Evolutionary conservation across 2,113 vertebrate species (phyloP), one percentile per base, ranked within the genome.

Genomic region (Hepsetus odoe): DNA sequence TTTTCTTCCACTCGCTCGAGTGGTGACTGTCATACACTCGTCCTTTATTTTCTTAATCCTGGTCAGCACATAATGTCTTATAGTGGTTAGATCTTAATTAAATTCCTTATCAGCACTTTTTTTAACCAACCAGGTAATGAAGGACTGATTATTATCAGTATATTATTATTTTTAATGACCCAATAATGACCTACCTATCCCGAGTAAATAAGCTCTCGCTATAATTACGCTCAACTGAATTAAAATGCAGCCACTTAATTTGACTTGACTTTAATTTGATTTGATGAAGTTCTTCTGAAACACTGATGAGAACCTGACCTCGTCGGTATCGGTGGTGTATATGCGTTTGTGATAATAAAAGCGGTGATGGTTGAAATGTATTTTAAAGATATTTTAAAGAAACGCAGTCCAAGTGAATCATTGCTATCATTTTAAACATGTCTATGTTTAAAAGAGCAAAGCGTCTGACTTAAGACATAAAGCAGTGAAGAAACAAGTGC

Each of bases 91-190:
- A 32, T 72, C 77, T 79, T 72, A 79, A 79, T 79, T 79, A 79
- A 79, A 78, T 55, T 65, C 68, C 58, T 79, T 79, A 79, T 79
- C 77, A 79, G 68, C 42, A 18, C 16, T 30, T 61, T 72, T 64
- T 38, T 38, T 55, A 55, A 72, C 56, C 68, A 61, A 64, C 3
- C 32, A n/a, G 44, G 12, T 64, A 79, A 72, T 72, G 77, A 79
- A 42, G 44, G 30, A 58, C 68, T 55, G 68, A 79, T 72, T 10
- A 65, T 8, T 65, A 65, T 65, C 61, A 22, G 61, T 22, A 2
- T 65, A 38, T 38, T 67, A 33, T 68, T 55, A 13, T 30, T 62
- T 40, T 9, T 59, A 72, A 64, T 65, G 77, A 64, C 56, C 56
- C 26, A 13, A 28, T 72, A 79, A 65, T 79, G 77, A 65, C 77